A percentile compares a stretch with the other conserved stretches of the same genome.
These are phyloP conservation scores for Cryptus armator DNA, from an alignment of 2,888 invertebrate species.

Conservation along the genomic window DNA sequence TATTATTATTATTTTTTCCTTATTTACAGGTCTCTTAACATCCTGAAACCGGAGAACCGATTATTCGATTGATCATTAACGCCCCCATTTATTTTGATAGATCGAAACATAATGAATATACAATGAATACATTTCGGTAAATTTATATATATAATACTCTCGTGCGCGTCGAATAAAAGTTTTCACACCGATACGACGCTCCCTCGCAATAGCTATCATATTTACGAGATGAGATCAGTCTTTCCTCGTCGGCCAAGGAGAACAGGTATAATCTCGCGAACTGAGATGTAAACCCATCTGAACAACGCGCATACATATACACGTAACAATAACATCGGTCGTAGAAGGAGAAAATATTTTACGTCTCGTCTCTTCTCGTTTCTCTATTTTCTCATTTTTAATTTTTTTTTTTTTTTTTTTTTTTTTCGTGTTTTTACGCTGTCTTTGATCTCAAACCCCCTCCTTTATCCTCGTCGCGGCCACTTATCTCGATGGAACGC, in stretches of 20 bases:
- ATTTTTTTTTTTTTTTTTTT: constrained; percentile 6
- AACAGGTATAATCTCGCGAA: constrained; percentile 65
- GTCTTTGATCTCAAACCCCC: constrained; percentile 39
- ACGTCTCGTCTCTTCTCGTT: constrained; percentile 38
- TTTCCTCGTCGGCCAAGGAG: constrained; percentile 77
- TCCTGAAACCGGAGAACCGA: background rate
- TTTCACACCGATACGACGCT: constrained; percentile 32
- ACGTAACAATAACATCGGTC: constrained; percentile 10
- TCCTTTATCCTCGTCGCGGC: background rate
- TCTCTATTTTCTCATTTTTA: constrained; percentile 11
- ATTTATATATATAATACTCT: background rate
- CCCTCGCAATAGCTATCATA: constrained; percentile 71
- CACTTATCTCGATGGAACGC: constrained; percentile 19
- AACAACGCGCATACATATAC: background rate
- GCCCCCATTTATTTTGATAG: background rate
- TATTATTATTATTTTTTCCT: background rate
- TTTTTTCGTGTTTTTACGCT: constrained; percentile 14
- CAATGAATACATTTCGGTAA: background rate
- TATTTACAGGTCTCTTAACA: constrained; percentile 8
- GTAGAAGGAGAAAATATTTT: constrained; percentile 32
- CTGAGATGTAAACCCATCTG: constrained; percentile 14
- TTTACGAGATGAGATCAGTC: constrained; percentile 79
- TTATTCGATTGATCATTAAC: constrained; percentile 19
- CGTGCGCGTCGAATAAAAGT: background rate
- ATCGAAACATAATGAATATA: background rate